A percentile compares a stretch with the other conserved stretches of the same genome.
Conservation (phyloP, 2,113 vertebrate species). For the Candoia aspera region DNA sequence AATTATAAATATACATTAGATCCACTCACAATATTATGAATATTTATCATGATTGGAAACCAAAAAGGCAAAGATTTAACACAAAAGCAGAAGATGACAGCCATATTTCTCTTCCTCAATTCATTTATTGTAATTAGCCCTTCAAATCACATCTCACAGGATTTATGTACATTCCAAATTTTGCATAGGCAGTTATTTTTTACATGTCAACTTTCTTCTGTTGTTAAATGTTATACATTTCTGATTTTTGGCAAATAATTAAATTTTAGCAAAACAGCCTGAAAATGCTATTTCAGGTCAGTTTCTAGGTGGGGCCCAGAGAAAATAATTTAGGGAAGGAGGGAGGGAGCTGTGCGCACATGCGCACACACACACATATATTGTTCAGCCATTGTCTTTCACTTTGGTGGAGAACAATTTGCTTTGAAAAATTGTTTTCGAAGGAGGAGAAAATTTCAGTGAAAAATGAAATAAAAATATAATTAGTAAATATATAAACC, state of each 20-base stretch:
- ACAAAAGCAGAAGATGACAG: background rate
- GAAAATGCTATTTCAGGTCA: background rate
- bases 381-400: background rate
- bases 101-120: background rate
- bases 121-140: constrained; percentile 21
- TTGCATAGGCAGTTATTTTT: constrained; percentile 12
- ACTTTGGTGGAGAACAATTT: background rate
- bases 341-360: too few relatives aligned
- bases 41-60: constrained; percentile 8
- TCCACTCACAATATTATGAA: background rate
- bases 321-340: background rate
- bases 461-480: background rate
- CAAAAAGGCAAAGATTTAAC: background rate
- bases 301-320: background rate
- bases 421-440: background rate
- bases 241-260: constrained; percentile 24
- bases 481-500: background rate
- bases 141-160: constrained; percentile 40
- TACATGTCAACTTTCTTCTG: constrained; percentile 15
- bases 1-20: constrained; percentile 16
- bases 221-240: constrained; percentile 25
- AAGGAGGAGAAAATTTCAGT: background rate
- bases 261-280: constrained; percentile 11
- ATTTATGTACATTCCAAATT: constrained; percentile 21
- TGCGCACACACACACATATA: too few relatives aligned